A percentile compares a stretch with the other conserved stretches of the same genome.
Evolutionary conservation across 92 coral and sea anemone genomes (phyloP).

Genomic region (Epizoanthus fatuus): DNA sequence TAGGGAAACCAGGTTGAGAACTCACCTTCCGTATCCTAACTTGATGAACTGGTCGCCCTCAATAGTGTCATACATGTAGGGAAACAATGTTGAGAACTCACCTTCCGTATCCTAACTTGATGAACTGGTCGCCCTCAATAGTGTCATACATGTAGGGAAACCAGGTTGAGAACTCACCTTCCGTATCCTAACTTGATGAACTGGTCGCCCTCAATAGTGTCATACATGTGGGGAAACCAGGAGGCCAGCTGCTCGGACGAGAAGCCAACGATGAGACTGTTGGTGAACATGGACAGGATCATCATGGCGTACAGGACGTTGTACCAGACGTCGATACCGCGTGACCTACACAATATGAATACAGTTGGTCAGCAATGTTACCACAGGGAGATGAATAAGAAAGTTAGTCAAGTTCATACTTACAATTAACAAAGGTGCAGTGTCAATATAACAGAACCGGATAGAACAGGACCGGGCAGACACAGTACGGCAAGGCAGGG

Average conservation of each 20-base stretch:
- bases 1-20: background rate
- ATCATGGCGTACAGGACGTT: slow-evolving; percentile 95
- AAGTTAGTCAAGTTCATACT: background rate
- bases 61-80: no score
- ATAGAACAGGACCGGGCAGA: no score
- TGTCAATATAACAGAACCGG: no score
- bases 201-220: slow-evolving; percentile 97
- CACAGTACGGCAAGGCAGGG: no score
- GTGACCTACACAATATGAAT: slow-evolving; percentile 62
- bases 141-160: background rate
- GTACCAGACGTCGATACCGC: slow-evolving; percentile 97
- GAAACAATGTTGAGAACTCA: no score
- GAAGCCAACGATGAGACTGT: slow-evolving; percentile 97
- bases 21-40: slow-evolving; percentile 92
- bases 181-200: slow-evolving; percentile 94
- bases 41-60: slow-evolving; percentile 93
- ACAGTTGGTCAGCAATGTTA: no score
- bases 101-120: no score
- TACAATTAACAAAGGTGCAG: background rate
- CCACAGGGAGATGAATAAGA: background rate
- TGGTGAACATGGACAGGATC: slow-evolving; percentile 97
- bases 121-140: background rate
- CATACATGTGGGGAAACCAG: slow-evolving; percentile 99
- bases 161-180: slow-evolving; percentile 57
- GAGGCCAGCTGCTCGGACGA: slow-evolving; percentile 98